Conservation (phyloP, 2,113 vertebrate genomes). For the Symphodus melops region DNA sequence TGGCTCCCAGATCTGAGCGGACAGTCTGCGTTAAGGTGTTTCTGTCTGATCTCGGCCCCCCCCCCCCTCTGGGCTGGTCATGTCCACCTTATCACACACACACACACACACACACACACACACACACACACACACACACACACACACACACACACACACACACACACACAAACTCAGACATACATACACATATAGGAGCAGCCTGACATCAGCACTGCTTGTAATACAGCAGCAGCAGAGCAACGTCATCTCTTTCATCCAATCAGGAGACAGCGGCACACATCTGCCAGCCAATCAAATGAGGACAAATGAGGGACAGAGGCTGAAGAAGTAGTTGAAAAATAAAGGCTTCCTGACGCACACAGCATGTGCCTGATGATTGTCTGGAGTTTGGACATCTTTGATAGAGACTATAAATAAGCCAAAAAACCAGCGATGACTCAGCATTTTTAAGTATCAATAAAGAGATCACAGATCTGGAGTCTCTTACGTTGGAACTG, state of each 20-base stretch:
- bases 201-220: slow-evolving; percentile 18
- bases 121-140: not conserved
- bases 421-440: not conserved
- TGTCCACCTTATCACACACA: slow-evolving; percentile 15
- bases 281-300: slow-evolving; percentile 22
- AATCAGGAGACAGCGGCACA: slow-evolving; percentile 16
- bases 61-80: not conserved
- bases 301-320: not conserved
- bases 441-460: not conserved
- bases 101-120: slow-evolving; percentile 10
- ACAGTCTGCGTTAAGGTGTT: slow-evolving; percentile 2
- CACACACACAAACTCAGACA: not conserved
- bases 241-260: slow-evolving; percentile 33
- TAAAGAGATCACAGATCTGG: not conserved
- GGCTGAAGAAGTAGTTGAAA: slow-evolving; percentile 1
- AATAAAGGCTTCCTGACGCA: slow-evolving; percentile 17
- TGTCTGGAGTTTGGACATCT: slow-evolving; percentile 8
- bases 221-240: slow-evolving; percentile 39
- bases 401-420: slow-evolving; percentile 4
- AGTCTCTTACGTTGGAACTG: not conserved
- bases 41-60: not conserved
- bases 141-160: slow-evolving; percentile 12
- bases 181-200: too few species aligned
- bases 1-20: not conserved
- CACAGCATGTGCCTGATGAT: slow-evolving; percentile 5